Evolutionary conservation across 1,140 invertebrate species (phyloP), one percentile per base, ranked within the genome.

Genomic region (Lethrus apterus): DNA sequence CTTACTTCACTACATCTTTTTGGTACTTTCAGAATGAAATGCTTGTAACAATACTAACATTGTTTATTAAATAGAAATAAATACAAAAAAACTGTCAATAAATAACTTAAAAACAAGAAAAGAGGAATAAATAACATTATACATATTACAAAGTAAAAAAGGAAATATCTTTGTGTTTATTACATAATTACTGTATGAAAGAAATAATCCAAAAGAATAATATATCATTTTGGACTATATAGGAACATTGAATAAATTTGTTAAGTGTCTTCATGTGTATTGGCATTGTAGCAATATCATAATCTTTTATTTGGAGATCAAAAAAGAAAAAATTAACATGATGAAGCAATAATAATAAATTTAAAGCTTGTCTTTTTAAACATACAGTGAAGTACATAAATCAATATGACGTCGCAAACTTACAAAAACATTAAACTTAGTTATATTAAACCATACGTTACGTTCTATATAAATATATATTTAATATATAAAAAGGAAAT

Each of bases 11-110:
- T n/a, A n/a, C n/a, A n/a, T n/a, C n/a, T n/a, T n/a, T n/a, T n/a
- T n/a, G n/a, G n/a, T n/a, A 26, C 5, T 26, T 26, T 26, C 5
- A 26, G n/a, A 26, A n/a, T 26, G 23, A 26, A 26, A 26, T 26
- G 23, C 23, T n/a, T n/a, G n/a, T n/a, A 26, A 42, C 17, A 11
- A 13, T 26, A 42, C 21, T 26, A 24, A 42, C 18, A 29, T 26
- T 40, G 24, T 42, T 42, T 42, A 26, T 42, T 42, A 42, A 42
- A 42, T 42, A 42, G 21, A 42, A 42, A 42, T 42, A 42, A 42
- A 42, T 42, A 42, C 24, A 42, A 42, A 42, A 42, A 42, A 38
- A n/a, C n/a, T 42, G 40, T 42, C 24, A 42, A 42, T 42, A 42
- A 42, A 42, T 42, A 42, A 40, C 36, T 40, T 40, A 42, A 42